Base-by-base conservation (phyloP, 1,140 invertebrate genomes). In the Halictus rubicundus region DNA sequence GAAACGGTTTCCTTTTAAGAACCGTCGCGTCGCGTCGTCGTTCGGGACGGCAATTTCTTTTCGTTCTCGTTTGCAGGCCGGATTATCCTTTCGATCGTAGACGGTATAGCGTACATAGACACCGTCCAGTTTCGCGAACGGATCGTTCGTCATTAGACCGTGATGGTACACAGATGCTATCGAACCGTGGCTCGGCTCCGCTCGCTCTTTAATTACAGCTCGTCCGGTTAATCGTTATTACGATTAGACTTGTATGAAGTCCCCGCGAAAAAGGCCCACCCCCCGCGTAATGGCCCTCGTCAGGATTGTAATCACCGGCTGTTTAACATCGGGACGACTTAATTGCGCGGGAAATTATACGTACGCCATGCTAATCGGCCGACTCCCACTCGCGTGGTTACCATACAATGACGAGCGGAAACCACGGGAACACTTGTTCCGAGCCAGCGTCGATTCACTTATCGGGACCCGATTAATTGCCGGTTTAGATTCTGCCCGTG, bases 361-460 rank as follows among this genome's bases (percentile, higher is more conserved):
- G 57, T 49, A 32, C 71, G 16, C 42, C 65, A 27, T 72, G 61
- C 65, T 71, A 79, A 79, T 69, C 75, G 23, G 27, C 32, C 5
- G 21, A 68, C 39, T 68, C 79, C 74, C 74, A 72, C 83, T 64
- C 70, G 59, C 4, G 21, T 27, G 27, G 32, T 85, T 85, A 82
- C 73, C 74, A 85, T 85, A 85, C 84, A 86, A 86, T 82, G 64
- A 63, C 54, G 54, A 10, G n/a, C 37, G 54, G 54, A n/a, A 57
- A 57, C 54, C 54, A 27, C 52, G n/a, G 39, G 39, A 65, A 65
- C 39, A 46, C 64, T 65, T 65, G 64, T 65, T 25, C 21, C 39
- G 64, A 39, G 21, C 19, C 39, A 46, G 21, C 54, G 39, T 42
- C 64, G 39, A 65, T 46, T 65, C 39, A 12, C 21, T 46, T 65